Conservation (phyloP, 2,797 vertebrate species). For the Sebastes minor region DNA sequence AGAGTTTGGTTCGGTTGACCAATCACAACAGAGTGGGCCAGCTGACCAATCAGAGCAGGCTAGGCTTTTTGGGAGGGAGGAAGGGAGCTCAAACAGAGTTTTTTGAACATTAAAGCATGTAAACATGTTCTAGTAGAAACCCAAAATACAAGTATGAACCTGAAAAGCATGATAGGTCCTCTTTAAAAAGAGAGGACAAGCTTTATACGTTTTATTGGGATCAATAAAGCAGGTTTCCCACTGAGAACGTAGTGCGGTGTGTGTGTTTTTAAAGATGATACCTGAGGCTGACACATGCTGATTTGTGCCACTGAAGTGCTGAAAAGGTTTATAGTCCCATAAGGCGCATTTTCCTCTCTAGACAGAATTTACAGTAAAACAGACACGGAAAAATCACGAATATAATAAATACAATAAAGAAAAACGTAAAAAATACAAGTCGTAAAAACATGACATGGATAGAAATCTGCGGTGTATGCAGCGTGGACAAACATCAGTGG, state of each 20-base stretch:
- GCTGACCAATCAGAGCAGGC: no score
- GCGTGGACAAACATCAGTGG: neutral
- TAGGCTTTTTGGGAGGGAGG: no score
- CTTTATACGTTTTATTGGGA: conserved; percentile 52
- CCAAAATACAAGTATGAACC: no score
- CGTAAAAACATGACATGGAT: neutral
- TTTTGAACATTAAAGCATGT: no score
- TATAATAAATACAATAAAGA: neutral
- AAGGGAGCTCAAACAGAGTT: no score
- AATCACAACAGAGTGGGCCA: no score
- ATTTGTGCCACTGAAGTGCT: conserved; percentile 10
- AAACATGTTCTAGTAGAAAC: no score
- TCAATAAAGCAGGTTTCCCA: conserved; percentile 63
- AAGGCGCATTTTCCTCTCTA: neutral
- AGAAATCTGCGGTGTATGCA: neutral
- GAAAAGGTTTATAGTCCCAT: conserved; percentile 24
- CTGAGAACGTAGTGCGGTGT: neutral
- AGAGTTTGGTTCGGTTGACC: no score
- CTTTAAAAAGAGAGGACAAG: conserved; percentile 22
- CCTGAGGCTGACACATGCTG: conserved; percentile 8
- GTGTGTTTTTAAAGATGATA: conserved; percentile 30
- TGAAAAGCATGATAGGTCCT: no score
- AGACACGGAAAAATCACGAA: neutral
- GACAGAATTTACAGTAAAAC: conserved; percentile 6
- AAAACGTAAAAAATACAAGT: neutral